Conservation (phyloP, 2,888 invertebrate species). For the Oegoconia quadripuncta region DNA sequence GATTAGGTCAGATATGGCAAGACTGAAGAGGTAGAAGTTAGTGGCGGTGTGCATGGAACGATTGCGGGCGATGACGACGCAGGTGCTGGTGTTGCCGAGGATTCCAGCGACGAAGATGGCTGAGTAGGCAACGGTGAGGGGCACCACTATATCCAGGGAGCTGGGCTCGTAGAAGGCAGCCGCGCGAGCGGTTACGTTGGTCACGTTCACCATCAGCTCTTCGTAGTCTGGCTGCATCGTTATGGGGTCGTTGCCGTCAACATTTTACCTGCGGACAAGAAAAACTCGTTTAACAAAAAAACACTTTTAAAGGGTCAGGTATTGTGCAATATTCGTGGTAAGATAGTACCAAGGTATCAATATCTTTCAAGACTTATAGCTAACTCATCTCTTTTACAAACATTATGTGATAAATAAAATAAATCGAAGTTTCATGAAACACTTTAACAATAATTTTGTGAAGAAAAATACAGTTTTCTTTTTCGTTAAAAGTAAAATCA, state of each 20-base stretch:
- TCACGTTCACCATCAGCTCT: constrained; percentile 40
- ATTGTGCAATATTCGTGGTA: too few species aligned
- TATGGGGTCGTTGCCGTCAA: constrained; percentile 31
- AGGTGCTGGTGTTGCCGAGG: constrained; percentile 88
- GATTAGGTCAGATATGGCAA: constrained; percentile 88
- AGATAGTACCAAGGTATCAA: too few species aligned
- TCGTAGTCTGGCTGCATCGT: constrained; percentile 45
- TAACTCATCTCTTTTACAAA: too few species aligned
- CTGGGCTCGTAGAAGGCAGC: constrained; percentile 58
- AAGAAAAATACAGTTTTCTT: too few species aligned
- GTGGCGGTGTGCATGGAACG: constrained; percentile 91
- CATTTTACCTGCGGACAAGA: constrained; percentile 46
- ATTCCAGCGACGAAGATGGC: constrained; percentile 86
- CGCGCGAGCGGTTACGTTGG: constrained; percentile 42
- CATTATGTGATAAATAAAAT: too few species aligned
- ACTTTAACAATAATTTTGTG: too few species aligned
- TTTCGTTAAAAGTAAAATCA: too few species aligned
- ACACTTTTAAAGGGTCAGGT: too few species aligned
- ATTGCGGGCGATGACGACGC: constrained; percentile 87
- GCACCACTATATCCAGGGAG: constrained; percentile 80
- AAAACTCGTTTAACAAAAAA: constrained; percentile 13
- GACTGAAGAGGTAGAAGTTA: constrained; percentile 89
- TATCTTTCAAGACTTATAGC: too few species aligned
- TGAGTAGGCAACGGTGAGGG: constrained; percentile 83
- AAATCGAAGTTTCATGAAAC: too few species aligned